Base-by-base conservation (phyloP, 2,888 invertebrate genomes). In the Philopedon plagiatum region DNA sequence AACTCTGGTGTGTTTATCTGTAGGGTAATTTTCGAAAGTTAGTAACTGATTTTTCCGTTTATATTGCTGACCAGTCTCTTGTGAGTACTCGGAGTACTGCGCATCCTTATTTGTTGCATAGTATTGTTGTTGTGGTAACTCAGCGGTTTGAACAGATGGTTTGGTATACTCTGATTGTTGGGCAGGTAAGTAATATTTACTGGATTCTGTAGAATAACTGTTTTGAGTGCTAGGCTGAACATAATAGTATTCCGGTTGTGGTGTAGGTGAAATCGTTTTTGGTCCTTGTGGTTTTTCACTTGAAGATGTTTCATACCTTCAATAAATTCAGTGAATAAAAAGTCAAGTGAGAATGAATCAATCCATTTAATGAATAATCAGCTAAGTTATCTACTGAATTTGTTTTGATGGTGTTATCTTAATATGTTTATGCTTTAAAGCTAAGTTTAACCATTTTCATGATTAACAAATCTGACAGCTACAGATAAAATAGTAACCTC, bases 1-100 rank as follows among this genome's bases (percentile, higher is more conserved):
- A 0, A 90, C 90, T 77, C 87, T 86, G 0, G 90, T 90, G 73
- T 90, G 90, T 54, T 87, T 87, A 73, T 87, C 86, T 75, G 87
- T 88, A 0, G 90, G 90, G 78, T 89, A 90, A 76, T 89, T 90
- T 80, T 90, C 90, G 18, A 87, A 85, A 1, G 89, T 86, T 0
- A 86, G 79, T 21, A 88, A 78, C 11, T 37, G 29, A 26, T 32
- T 34, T n/a, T 57, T 57, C 7, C 19, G 7, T 0, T 15, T 13
- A 19, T 62, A 62, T 21, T 56, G 67, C 9, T 67, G 62, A n/a
- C 54, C 32, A 9, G 18, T 32, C 21, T 15, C 21, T n/a, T 54
- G 54, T 15, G 49, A 23, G 4, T 49, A 19, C 13, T 26, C 49
- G 5, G 26, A 18, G 18, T 41, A 61, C 7, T 61, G 39, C 23